phyloP scores from a whole-genome alignment of 2,113 vertebrate genomes.

The Boleophthalmus pectinirostris region DNA sequence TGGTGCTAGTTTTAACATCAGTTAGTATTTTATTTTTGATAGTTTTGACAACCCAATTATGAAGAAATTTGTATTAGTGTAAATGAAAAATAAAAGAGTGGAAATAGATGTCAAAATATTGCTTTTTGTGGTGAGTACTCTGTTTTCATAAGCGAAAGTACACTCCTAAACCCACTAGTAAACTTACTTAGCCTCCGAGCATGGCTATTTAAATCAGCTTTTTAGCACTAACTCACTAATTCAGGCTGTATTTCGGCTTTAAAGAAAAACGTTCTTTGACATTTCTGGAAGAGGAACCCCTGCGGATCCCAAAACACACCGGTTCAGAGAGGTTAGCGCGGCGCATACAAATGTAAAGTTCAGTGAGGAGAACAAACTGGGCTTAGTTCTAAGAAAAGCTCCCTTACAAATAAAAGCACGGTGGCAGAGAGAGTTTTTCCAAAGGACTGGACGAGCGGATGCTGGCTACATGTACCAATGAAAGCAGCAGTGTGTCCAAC shows the following conservation, averaged over 20 bases:
- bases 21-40: too few species aligned
- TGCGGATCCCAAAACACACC: conserved; percentile 41
- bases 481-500: conserved; percentile 14
- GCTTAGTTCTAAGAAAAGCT: conserved; percentile 24
- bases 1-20: too few species aligned
- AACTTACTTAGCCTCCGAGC: conserved; percentile 6
- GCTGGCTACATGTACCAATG: neutral
- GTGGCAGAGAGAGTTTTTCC: conserved; percentile 25
- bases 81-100: too few species aligned
- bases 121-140: too few species aligned
- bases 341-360: conserved; percentile 60
- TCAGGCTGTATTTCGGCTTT: conserved; percentile 25
- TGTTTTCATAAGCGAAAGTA: neutral
- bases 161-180: conserved; percentile 10
- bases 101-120: too few species aligned
- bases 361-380: conserved; percentile 44
- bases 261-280: conserved; percentile 54
- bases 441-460: conserved; percentile 20
- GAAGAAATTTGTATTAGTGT: too few species aligned
- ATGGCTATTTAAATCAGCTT: conserved; percentile 35
- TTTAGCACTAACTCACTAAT: conserved; percentile 42
- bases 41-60: too few species aligned
- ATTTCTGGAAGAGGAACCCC: conserved; percentile 56
- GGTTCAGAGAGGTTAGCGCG: conserved; percentile 46
- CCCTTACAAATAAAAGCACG: conserved; percentile 23